Base-by-base conservation (phyloP, 2,888 invertebrate genomes). In the Tetranychus piercei region DNA sequence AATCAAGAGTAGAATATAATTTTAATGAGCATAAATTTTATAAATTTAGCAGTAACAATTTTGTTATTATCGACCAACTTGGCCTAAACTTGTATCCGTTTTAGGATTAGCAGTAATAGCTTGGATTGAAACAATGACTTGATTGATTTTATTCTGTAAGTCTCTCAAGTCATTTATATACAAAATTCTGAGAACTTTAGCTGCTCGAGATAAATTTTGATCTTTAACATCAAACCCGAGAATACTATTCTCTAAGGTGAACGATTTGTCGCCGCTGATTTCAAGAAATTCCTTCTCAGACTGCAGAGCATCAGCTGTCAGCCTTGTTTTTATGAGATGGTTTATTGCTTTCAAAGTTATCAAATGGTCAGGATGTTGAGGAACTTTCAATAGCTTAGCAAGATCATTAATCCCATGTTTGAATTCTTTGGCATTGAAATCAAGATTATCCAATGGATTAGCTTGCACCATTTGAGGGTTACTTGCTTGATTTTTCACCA, bases 91-190 rank as follows among this genome's bases (percentile, higher is more conserved):
- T 0, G 94, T 92, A 81, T 97, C 94, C 77, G 96, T 97, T 84
- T 93, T 93, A 2, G 96, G 97, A 85, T 97, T 90, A 6, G 96
- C 96, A 1, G 97, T 97, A 1, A 97, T 85, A 77, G 85, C 87
- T 84, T 99, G 99, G 5, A 94, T 91, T 71, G 88, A 87, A 1
- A 96, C 97, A 78, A 99, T 89, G 1, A 92, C 88, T 82, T 95
- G 92, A 83, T 99, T 99, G 73, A 96, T 94, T 80, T 87, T 87
- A 0, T 94, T 95, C 82, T 99, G 97, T 73, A 97, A 85, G 77
- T 89, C 87, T 80, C 93, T 84, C 22, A 94, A 84, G 81, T 93
- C 90, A 80, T 90, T 88, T 77, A 94, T 88, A 82, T 92, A 92
- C 23, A 94, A 83, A 67, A 93, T 84, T 70, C 90, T 86, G 74